A percentile compares a stretch with the other conserved stretches of the same genome.
phyloP scores from a whole-genome alignment of 2,113 vertebrate species.

The Dolichallabes microphthalmus region DNA sequence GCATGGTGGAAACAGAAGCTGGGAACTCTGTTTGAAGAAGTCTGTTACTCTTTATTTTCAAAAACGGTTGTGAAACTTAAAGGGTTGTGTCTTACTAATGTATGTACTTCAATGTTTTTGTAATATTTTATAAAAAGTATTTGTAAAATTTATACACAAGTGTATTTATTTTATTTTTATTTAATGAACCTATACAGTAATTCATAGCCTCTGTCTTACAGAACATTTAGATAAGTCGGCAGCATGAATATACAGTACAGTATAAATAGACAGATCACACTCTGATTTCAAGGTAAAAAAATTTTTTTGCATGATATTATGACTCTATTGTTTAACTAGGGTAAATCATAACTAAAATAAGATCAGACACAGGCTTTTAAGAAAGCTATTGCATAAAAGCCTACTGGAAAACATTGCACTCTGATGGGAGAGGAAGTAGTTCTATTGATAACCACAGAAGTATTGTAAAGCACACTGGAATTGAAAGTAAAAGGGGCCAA shows the following conservation, averaged over 20 bases:
- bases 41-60: not conserved
- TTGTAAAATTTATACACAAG: not conserved
- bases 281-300: not conserved
- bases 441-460: not conserved
- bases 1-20: not conserved
- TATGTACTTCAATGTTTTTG: not conserved
- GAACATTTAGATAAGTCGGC: not conserved
- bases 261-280: not conserved
- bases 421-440: slow-evolving; percentile 3
- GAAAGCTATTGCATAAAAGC: not conserved
- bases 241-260: too few relatives aligned
- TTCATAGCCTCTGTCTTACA: not conserved
- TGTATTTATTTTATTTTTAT: not conserved
- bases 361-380: not conserved
- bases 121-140: not conserved
- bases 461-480: not conserved
- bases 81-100: not conserved
- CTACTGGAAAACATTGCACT: not conserved
- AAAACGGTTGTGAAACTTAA: not conserved
- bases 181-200: not conserved
- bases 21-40: not conserved
- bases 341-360: not conserved
- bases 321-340: not conserved
- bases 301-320: too few relatives aligned
- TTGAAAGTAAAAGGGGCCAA: not conserved